phyloP scores from a whole-genome alignment of 2,888 invertebrate genomes.

The Hipparchia semele region DNA sequence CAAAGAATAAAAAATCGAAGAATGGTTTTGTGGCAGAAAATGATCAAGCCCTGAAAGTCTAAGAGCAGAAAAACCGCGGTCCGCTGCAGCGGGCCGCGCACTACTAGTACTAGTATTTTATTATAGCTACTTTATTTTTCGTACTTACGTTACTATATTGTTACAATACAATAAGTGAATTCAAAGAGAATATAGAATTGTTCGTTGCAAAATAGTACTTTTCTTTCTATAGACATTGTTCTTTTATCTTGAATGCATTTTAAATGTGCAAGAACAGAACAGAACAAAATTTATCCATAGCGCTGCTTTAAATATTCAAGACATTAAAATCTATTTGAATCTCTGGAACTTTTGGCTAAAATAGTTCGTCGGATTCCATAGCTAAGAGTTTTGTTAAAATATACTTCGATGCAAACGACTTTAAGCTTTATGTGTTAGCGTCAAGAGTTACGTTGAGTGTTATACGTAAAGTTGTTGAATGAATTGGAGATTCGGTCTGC shows the following conservation, averaged over 20 bases:
- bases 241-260: slow-evolving; percentile 29
- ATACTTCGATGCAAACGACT: slow-evolving; percentile 31
- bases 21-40: no score
- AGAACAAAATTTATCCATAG: slow-evolving; percentile 43
- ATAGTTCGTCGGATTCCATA: slow-evolving; percentile 40
- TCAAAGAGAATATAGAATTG: neutral
- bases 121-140: no score
- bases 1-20: no score
- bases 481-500: slow-evolving; percentile 53
- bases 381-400: slow-evolving; percentile 43
- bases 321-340: slow-evolving; percentile 54
- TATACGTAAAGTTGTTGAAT: slow-evolving; percentile 21
- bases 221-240: slow-evolving; percentile 1
- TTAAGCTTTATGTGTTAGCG: slow-evolving; percentile 28
- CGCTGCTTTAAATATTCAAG: slow-evolving; percentile 49
- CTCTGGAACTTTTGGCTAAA: slow-evolving; percentile 51
- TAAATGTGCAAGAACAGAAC: slow-evolving; percentile 36
- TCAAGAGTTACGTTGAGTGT: slow-evolving; percentile 24
- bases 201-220: neutral
- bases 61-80: no score
- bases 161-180: neutral
- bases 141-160: neutral
- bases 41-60: no score
- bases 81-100: no score
- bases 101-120: no score